Evolutionary conservation across 2,797 vertebrate genomes (phyloP), one percentile per base, ranked within the genome.

Genomic region (Amniataba percoides): DNA sequence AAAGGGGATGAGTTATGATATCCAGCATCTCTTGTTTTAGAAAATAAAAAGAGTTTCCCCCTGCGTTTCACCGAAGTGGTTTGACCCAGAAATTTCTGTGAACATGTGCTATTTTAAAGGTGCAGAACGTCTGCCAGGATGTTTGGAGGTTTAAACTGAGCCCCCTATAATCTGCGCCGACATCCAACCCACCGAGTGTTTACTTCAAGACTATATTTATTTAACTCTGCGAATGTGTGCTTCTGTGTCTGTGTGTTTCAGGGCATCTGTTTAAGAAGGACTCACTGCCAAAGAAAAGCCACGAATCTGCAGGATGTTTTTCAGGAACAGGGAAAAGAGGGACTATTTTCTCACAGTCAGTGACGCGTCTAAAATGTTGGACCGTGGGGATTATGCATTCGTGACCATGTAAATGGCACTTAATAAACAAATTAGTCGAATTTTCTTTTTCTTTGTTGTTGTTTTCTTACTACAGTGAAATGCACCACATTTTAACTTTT

Each of bases 1-100:
- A 82, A 85, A 71, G 3, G 15, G 67, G 62, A 67, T 70, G 12
- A 23, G 78, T 86, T 70, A 87, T 79, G 73, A 77, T 13, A 78
- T 88, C 53, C 27, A 31, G 71, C 72, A 67, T 79, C 42, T 52
- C 51, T 75, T 82, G 78, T 70, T 56, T 15, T 7, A 16, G 10
- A 43, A 66, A 77, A 79, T 60, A 14, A 61, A 31, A 31, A 3
- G 27, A 31, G 27, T n/a, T 21, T 27, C 14, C 34, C 31, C 42
- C 56, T 21, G 7, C 34, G 43, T 78, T 86, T 74, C 21, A 62
- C 14, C 60, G 5, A 51, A 81, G 71, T 82, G 69, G 80, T 87
- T 87, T 76, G 63, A 79, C 66, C 78, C 67, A 8, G 25, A 8
- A 58, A 52, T 71, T 74, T 77, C 67, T 40, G 40, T 19, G 51